Evolutionary conservation across 1,140 invertebrate species (phyloP).

Genomic region (Rhizoglyphus robini): DNA sequence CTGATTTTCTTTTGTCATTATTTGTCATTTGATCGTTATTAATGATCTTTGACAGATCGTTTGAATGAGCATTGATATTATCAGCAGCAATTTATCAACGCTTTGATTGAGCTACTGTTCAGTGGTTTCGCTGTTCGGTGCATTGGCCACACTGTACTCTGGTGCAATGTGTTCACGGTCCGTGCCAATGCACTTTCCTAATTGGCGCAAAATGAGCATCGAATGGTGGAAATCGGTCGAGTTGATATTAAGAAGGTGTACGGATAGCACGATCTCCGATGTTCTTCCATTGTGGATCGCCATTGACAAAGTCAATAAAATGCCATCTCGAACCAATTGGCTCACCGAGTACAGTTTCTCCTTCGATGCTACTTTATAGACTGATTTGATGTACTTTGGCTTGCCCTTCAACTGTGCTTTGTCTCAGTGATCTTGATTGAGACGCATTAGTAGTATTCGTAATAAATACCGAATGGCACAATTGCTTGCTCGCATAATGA

Average conservation of each 20-base stretch:
- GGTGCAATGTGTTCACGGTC: no score
- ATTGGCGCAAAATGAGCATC: no score
- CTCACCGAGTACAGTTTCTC: neutral
- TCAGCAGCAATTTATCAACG: slow-evolving; percentile 9
- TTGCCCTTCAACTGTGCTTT: neutral
- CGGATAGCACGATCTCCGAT: no score
- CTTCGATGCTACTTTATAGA: neutral
- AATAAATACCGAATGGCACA: slow-evolving; percentile 2
- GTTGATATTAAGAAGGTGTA: neutral
- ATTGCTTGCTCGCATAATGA: neutral
- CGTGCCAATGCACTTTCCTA: no score
- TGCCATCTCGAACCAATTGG: no score
- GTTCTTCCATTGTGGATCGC: neutral
- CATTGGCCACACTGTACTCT: no score
- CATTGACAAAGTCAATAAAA: no score
- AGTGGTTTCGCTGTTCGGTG: no score
- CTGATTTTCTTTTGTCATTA: neutral
- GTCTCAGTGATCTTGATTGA: neutral
- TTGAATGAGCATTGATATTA: neutral
- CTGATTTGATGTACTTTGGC: slow-evolving; percentile 9
- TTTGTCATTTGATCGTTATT: neutral
- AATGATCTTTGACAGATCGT: neutral
- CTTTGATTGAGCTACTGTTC: neutral
- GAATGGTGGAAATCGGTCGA: no score
- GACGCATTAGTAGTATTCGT: slow-evolving; percentile 14